These are phyloP conservation scores for Centroberyx gerrardi DNA, from an alignment of 2,797 vertebrate species.

Conservation along the genomic window DNA sequence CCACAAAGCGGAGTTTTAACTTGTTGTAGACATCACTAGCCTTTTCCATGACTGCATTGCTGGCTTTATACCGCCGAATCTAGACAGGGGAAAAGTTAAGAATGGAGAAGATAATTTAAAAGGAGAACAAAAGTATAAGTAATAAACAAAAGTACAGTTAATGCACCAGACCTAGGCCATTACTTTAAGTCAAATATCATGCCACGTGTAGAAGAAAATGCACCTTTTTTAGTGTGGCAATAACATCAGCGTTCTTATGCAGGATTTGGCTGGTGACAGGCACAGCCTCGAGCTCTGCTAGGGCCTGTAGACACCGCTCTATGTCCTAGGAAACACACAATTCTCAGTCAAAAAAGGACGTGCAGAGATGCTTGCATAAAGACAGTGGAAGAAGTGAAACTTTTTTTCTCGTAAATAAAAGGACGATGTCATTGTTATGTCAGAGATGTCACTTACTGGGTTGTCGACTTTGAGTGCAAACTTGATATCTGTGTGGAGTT, in stretches of 20 bases:
- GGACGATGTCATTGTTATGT: not conserved
- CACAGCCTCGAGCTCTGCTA: slow-evolving; percentile 92
- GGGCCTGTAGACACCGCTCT: slow-evolving; percentile 92
- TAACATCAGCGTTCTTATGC: slow-evolving; percentile 96
- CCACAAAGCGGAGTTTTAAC: slow-evolving; percentile 94
- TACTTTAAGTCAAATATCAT: too few species aligned
- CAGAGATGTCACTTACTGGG: slow-evolving; percentile 87
- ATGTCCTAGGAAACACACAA: slow-evolving; percentile 88
- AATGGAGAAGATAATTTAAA: not conserved
- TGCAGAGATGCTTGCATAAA: not conserved
- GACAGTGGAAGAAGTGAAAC: not conserved
- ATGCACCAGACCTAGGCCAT: too few species aligned
- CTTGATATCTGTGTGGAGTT: slow-evolving; percentile 97
- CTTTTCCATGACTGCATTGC: slow-evolving; percentile 96
- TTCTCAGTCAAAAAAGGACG: not conserved
- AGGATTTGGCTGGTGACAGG: slow-evolving; percentile 97
- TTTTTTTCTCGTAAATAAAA: not conserved
- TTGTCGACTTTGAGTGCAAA: slow-evolving; percentile 99
- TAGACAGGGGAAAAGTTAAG: slow-evolving; percentile 51
- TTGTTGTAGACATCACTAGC: slow-evolving; percentile 95
- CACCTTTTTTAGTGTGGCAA: slow-evolving; percentile 97
- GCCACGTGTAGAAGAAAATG: not conserved
- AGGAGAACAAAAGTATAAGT: not conserved
- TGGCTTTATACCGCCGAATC: slow-evolving; percentile 98
- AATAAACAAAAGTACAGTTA: not conserved